Evolutionary conservation across 2,888 invertebrate genomes (phyloP).

Genomic region (Eulithis prunata): DNA sequence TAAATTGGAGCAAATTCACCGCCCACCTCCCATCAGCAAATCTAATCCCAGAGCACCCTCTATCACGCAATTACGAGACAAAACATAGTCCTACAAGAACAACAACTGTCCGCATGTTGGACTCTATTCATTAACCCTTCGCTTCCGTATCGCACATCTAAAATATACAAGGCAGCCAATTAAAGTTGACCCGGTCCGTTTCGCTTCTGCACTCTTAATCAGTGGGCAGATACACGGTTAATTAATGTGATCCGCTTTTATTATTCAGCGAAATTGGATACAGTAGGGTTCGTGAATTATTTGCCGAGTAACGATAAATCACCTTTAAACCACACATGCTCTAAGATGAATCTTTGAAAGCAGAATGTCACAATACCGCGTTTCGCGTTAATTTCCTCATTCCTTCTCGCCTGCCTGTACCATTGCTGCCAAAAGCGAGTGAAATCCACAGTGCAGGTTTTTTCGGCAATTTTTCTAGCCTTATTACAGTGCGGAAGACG

Average conservation of each 20-base stretch:
- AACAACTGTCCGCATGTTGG: constrained; percentile 76
- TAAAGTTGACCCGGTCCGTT: constrained; percentile 78
- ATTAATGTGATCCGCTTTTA: constrained; percentile 79
- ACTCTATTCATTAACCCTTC: constrained; percentile 73
- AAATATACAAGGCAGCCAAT: constrained; percentile 76
- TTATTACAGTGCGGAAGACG: constrained; percentile 37
- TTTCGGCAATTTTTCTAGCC: constrained; percentile 11
- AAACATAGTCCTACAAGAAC: constrained; percentile 68
- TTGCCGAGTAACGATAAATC: constrained; percentile 24
- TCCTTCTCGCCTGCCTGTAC: not conserved
- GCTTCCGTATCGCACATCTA: constrained; percentile 76
- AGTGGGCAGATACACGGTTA: constrained; percentile 77
- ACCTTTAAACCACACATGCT: not conserved
- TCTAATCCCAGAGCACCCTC: constrained; percentile 49
- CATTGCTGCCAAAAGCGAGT: not conserved
- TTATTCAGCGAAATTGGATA: constrained; percentile 65
- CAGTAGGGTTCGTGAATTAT: constrained; percentile 46
- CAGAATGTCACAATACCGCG: no score
- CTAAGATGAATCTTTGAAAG: not conserved
- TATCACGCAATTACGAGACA: constrained; percentile 70
- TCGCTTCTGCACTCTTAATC: constrained; percentile 81
- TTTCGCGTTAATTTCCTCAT: not conserved
- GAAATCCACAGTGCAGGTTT: not conserved
- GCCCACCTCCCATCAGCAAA: constrained; percentile 44
- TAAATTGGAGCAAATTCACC: constrained; percentile 46